Conservation (phyloP, 64 coral and sea anemone genomes). For the Stichodactyla helianthus region DNA sequence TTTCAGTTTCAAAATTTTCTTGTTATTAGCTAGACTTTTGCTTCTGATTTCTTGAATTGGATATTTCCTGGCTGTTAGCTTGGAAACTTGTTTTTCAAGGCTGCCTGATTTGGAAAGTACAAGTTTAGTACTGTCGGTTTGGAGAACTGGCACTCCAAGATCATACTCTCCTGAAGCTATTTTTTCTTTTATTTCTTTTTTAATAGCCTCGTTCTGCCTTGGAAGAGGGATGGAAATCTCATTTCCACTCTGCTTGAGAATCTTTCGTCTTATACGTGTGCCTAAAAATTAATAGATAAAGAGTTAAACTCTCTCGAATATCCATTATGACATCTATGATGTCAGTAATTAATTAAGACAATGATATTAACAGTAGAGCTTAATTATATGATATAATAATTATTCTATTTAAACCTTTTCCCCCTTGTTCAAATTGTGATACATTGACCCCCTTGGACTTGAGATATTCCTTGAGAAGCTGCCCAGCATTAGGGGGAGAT, state of each 20-base stretch:
- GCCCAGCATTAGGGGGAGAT: slow-evolving; percentile 5
- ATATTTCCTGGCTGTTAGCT: slow-evolving; percentile 10
- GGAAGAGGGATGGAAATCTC: slow-evolving; percentile 19
- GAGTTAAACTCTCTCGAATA: background rate
- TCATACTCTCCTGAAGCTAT: slow-evolving; percentile 23
- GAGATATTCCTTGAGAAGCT: slow-evolving; percentile 23
- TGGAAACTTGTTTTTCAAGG: background rate
- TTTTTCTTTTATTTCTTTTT: background rate
- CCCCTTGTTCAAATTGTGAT: background rate
- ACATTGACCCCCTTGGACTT: background rate
- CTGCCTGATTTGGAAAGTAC: background rate
- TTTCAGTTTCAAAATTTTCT: background rate
- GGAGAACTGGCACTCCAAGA: background rate
- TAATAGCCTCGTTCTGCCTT: slow-evolving; percentile 17
- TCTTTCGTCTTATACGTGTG: background rate
- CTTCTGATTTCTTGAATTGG: background rate
- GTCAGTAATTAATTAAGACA: too few relatives aligned
- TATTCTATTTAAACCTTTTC: background rate
- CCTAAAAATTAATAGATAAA: slow-evolving; percentile 1
- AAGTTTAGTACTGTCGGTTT: slow-evolving; percentile 15
- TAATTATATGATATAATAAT: background rate
- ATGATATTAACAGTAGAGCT: background rate
- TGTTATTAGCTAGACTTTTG: background rate
- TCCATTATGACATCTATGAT: too few relatives aligned
- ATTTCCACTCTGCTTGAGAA: slow-evolving; percentile 27